Evolutionary conservation across 2,113 vertebrate genomes (phyloP).

Genomic region (Alethe diademata): DNA sequence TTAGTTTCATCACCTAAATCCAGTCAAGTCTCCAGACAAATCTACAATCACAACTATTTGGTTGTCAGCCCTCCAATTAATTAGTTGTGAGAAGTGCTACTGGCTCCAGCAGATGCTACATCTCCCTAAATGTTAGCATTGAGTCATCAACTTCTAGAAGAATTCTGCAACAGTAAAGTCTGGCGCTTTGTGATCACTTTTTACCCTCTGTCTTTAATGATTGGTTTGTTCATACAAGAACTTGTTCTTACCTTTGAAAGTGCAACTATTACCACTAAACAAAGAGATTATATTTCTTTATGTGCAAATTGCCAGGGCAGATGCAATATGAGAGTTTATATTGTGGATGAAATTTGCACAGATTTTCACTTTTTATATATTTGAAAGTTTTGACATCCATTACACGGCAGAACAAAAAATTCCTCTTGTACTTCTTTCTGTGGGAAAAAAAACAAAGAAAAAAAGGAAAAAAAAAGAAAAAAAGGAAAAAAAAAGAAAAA

Average conservation of each 20-base stretch:
- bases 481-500: neutral
- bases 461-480: no score
- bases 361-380: neutral
- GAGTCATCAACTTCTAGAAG: neutral
- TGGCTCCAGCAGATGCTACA: neutral
- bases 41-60: neutral
- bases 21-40: neutral
- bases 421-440: neutral
- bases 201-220: neutral
- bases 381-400: neutral
- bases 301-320: neutral
- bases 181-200: neutral
- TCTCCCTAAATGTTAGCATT: neutral
- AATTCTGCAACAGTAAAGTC: neutral
- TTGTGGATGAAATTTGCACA: neutral
- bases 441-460: neutral
- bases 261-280: neutral
- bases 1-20: neutral
- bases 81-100: neutral
- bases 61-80: neutral
- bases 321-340: neutral
- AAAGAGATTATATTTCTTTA: neutral
- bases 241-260: neutral
- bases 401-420: neutral
- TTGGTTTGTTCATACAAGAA: neutral